A percentile compares a stretch with the other conserved stretches of the same genome.
Conservation (phyloP, 2,888 invertebrate species). For the Latrodectus hesperus region DNA sequence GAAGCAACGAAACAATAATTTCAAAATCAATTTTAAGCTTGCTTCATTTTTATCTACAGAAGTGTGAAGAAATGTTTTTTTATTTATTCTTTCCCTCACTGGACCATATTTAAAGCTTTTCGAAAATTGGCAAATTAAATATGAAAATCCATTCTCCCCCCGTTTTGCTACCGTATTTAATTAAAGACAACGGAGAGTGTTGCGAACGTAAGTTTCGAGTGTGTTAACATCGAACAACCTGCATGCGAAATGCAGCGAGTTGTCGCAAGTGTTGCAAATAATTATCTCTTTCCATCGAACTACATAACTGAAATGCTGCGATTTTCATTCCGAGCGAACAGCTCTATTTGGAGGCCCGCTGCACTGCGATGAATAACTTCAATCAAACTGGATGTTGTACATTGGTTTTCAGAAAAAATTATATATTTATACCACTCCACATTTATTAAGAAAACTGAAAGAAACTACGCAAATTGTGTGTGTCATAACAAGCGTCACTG, state of each 20-base stretch:
- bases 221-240: conserved; percentile 34
- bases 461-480: no score
- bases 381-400: no score
- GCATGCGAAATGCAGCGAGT: conserved; percentile 25
- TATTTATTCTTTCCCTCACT: no score
- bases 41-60: no score
- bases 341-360: conserved; percentile 4
- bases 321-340: conserved; percentile 27
- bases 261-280: conserved; percentile 53
- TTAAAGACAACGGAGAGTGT: conserved; percentile 17
- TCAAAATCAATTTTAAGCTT: no score
- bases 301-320: conserved; percentile 12
- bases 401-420: no score
- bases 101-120: neutral
- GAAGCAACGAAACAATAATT: no score
- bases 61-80: no score
- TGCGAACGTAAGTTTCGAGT: conserved; percentile 6
- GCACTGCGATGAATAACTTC: neutral
- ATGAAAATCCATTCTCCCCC: neutral
- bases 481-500: no score
- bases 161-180: conserved; percentile 22
- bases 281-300: conserved; percentile 40
- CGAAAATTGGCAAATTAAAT: conserved; percentile 12
- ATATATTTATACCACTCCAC: no score
- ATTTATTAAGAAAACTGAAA: no score